Conservation (phyloP, 2,888 invertebrate genomes). For the Ptychoptera albimana region DNA sequence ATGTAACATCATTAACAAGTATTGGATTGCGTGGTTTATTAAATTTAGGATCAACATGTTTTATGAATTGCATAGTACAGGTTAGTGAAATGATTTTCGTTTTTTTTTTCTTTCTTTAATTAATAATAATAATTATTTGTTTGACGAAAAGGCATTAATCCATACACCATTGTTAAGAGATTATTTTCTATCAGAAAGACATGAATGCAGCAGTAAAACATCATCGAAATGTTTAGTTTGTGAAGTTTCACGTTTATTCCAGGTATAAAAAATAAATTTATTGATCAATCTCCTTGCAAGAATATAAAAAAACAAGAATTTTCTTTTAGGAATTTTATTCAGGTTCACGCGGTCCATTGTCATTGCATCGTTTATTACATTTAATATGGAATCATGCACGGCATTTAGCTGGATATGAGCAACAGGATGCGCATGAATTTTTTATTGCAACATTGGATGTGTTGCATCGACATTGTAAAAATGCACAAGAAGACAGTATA, state of each 20-base stretch:
- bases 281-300: not conserved
- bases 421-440: conserved; percentile 98
- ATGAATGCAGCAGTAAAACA: conserved; percentile 54
- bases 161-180: conserved; percentile 90
- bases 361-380: conserved; percentile 76
- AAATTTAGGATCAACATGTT: conserved; percentile 95
- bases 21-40: conserved; percentile 85
- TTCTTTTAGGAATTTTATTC: conserved; percentile 71
- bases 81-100: no score
- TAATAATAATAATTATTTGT: conserved; percentile 1
- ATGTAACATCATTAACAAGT: conserved; percentile 66
- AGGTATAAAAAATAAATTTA: conserved; percentile 40
- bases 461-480: conserved; percentile 66
- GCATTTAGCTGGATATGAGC: conserved; percentile 88
- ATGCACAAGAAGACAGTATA: conserved; percentile 20
- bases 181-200: conserved; percentile 87
- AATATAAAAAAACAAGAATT: not conserved
- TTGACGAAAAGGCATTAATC: conserved; percentile 65
- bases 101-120: no score
- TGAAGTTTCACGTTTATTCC: conserved; percentile 88
- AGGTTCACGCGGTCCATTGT: conserved; percentile 73
- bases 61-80: conserved; percentile 96
- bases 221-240: conserved; percentile 82
- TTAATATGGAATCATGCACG: conserved; percentile 94
- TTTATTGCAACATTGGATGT: conserved; percentile 91